A percentile compares a stretch with the other conserved stretches of the same genome.
Conservation (phyloP, 2,113 vertebrate genomes). For the Ceyx cyanopectus region DNA sequence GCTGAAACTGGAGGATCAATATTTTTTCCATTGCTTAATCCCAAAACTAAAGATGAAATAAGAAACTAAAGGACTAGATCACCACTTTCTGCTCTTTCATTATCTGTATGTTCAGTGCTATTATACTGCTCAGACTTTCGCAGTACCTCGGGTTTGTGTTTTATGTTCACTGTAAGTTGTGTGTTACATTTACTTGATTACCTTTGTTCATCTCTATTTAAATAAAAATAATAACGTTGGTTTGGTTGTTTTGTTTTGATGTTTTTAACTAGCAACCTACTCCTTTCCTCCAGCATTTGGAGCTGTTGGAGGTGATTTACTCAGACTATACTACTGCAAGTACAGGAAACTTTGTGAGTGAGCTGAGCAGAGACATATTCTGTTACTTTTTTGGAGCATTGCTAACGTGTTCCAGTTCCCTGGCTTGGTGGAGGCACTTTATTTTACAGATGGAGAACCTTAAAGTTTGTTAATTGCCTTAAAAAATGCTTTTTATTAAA, state of each 20-base stretch:
- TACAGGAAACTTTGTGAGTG: neutral
- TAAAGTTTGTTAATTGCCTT: conserved; percentile 4
- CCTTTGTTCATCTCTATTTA: neutral
- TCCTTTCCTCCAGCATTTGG: neutral
- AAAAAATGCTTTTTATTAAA: neutral
- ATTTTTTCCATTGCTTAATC: neutral
- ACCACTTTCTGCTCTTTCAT: neutral
- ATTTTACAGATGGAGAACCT: neutral
- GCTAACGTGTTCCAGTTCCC: neutral
- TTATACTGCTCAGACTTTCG: neutral
- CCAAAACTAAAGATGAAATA: neutral
- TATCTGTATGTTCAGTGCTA: neutral
- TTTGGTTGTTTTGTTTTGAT: no score
- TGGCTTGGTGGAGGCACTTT: neutral
- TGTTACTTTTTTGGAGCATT: neutral
- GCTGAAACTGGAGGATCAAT: neutral
- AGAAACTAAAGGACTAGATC: neutral
- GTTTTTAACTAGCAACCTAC: neutral
- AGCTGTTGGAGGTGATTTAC: neutral
- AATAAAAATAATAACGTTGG: neutral
- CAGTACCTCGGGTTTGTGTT: neutral
- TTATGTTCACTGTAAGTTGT: neutral
- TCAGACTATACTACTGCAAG: neutral
- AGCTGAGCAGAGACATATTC: neutral
- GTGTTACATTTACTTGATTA: neutral